Percentiles rank a stretch among this genome's conserved stretches.
Evolutionary conservation across 2,113 vertebrate genomes (phyloP).

Genomic region (Pantherophis guttatus): DNA sequence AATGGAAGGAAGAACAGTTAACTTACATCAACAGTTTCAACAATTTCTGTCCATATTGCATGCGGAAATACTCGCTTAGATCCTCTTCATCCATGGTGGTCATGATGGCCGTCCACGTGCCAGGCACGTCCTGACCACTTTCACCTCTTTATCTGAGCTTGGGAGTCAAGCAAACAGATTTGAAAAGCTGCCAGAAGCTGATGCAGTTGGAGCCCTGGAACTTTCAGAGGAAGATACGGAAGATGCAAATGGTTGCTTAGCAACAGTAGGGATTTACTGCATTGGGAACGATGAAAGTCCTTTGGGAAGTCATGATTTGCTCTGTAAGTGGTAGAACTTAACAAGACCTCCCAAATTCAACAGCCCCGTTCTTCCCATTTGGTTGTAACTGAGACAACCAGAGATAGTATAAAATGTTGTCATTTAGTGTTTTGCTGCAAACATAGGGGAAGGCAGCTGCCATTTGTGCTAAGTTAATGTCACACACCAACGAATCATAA

Average conservation of each 20-base stretch:
- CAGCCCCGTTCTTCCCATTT: not conserved
- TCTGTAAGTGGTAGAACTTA: not conserved
- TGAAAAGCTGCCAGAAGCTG: not conserved
- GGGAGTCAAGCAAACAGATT: not conserved
- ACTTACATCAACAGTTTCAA: constrained; percentile 61
- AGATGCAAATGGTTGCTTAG: constrained; percentile 24
- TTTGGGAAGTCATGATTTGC: not conserved
- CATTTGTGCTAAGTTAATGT: not conserved
- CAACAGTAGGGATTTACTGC: not conserved
- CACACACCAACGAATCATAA: not conserved
- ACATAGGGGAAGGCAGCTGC: not conserved
- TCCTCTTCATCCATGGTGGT: constrained; percentile 52
- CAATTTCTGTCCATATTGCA: constrained; percentile 55
- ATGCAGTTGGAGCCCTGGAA: not conserved
- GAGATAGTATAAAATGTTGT: not conserved
- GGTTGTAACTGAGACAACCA: not conserved
- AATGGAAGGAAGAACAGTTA: accelerated
- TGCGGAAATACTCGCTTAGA: constrained; percentile 47
- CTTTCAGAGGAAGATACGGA: not conserved
- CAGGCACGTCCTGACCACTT: not conserved
- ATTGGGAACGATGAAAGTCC: not conserved
- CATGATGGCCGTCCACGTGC: constrained; percentile 9
- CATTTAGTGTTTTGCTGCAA: not conserved
- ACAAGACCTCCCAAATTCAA: not conserved
- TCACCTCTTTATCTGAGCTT: not conserved